Base-by-base conservation (phyloP, 2,113 vertebrate genomes). In the Zapus hudsonius region DNA sequence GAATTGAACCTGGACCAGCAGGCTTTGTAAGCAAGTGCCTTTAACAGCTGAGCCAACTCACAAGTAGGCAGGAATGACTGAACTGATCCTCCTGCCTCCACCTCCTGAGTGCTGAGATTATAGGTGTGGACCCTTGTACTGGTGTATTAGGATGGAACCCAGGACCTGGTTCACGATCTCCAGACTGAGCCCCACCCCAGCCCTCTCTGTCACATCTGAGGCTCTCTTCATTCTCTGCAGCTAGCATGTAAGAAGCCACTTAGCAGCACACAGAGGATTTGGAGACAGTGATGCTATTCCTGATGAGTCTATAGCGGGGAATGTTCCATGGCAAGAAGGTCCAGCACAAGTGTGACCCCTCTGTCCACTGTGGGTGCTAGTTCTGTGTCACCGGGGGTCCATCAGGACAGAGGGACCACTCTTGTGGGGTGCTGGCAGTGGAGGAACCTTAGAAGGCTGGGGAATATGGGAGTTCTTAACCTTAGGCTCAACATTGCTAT, bases 181-280 rank as follows among this genome's bases (percentile, higher is more conserved):
- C 29, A 31, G 5, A 15, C 42, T 83, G 42, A 52, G 0, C 31
- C 31, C 7, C 61, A 44, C 9, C 63, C 81, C 42, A 67, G 63
- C 40, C 47, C 33, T 76, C 13, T 27, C 64, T 61, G 55, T 38
- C 31, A 70, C 44, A 25, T 29, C n/a, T 81, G 36, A 6, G 2
- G 12, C 38, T 31, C 19, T 2, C 36, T 27, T 0, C 44, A 0
- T 31, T 22, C 31, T 78, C 57, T 47, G 3, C 2, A 11, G 25
- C 36, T 44, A 75, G 80, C 44, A 40, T 63, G 10, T 31, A 40
- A 79, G 42, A 44, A 6, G 57, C 38, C 27, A n/a, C 55, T 76
- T 66, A 12, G 47, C 75, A 23, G 33, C 44, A 36, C n/a, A n/a
- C 44, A 36, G 31, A 61, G 74, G 83, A 25, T 47, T 33, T 40